Conservation (phyloP, 2,888 invertebrate species). For the Lithophane semibrunnea region DNA sequence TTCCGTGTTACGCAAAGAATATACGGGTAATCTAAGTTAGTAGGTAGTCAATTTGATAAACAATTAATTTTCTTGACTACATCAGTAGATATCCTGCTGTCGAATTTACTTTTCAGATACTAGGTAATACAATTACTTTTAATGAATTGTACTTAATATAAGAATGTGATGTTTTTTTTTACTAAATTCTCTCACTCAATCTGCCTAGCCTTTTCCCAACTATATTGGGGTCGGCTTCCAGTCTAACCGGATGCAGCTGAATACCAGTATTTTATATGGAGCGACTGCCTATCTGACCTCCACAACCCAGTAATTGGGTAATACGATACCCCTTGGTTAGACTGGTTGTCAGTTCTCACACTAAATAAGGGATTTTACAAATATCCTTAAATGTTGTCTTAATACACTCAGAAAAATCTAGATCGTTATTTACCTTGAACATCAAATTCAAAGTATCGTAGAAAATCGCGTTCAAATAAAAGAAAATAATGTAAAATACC, state of each 20-base stretch:
- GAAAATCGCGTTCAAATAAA: conserved; percentile 5
- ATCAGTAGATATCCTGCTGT: background rate
- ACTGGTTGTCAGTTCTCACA: no score
- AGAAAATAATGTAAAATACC: background rate
- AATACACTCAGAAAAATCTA: no score
- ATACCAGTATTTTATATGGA: no score
- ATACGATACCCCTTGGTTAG: no score
- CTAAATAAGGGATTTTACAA: no score
- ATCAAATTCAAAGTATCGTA: background rate
- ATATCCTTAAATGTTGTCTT: background rate
- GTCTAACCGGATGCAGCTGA: no score
- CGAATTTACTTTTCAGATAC: background rate
- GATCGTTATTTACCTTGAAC: background rate
- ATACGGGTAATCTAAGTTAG: background rate
- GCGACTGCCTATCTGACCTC: no score
- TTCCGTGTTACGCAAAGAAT: background rate
- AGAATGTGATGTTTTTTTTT: background rate
- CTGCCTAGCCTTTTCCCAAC: no score
- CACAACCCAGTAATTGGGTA: no score
- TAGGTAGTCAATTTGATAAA: background rate
- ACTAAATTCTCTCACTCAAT: background rate
- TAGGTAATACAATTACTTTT: background rate
- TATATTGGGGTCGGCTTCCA: no score
- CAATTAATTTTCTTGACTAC: background rate
- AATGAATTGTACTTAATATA: background rate